Evolutionary conservation across 2,113 vertebrate species (phyloP).

Genomic region (Orthonyx spaldingii): DNA sequence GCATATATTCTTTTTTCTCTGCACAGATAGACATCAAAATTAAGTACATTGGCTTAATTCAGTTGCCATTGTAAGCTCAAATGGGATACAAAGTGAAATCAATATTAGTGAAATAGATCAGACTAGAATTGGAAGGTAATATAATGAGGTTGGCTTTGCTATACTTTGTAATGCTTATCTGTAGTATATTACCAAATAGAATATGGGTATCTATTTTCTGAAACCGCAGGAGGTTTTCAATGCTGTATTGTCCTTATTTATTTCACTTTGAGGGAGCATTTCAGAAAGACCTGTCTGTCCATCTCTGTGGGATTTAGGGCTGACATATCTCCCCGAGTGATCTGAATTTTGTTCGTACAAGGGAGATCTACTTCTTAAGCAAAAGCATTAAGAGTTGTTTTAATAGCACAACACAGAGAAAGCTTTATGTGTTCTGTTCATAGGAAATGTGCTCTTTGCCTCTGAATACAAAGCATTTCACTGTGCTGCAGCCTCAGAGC

Average conservation of each 20-base stretch:
- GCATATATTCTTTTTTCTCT: not conserved
- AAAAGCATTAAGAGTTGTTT: not conserved
- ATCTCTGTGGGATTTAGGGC: not conserved
- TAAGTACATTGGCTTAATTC: slow-evolving; percentile 66
- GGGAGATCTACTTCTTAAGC: not conserved
- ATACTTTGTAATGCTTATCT: slow-evolving; percentile 57
- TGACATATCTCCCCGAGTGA: not conserved
- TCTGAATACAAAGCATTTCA: not conserved
- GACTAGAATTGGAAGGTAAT: slow-evolving; percentile 56
- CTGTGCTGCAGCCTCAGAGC: not conserved
- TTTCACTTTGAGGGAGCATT: not conserved
- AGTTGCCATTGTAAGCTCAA: slow-evolving; percentile 53
- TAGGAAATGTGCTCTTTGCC: not conserved
- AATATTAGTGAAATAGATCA: slow-evolving; percentile 62
- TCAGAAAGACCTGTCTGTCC: not conserved
- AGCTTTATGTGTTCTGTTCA: not conserved
- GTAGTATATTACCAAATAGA: slow-evolving; percentile 31
- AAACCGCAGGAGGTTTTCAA: slow-evolving; percentile 22
- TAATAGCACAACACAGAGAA: not conserved
- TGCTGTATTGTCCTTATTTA: slow-evolving; percentile 7
- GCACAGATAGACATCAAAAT: slow-evolving; percentile 58
- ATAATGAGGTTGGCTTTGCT: slow-evolving; percentile 56
- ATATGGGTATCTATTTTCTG: slow-evolving; percentile 9
- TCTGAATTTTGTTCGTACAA: not conserved
- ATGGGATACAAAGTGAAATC: slow-evolving; percentile 64